Base-by-base conservation (phyloP, 2,113 vertebrate genomes). In the Manacus vitellinus region DNA sequence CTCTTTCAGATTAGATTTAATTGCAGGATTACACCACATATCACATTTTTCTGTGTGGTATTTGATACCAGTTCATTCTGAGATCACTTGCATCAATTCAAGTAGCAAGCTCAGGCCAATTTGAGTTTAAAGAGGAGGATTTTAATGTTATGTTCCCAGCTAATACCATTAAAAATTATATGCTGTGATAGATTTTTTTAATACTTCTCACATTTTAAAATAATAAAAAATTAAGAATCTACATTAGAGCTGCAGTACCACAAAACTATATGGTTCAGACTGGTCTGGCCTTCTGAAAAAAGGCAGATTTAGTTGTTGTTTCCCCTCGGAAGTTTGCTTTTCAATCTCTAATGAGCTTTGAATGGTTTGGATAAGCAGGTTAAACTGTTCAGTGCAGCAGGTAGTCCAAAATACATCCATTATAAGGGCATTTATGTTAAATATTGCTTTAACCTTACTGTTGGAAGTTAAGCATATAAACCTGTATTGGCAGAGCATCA, bases 391-490 rank as follows among this genome's bases (percentile, higher is more conserved):
- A 22, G 24, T 89, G 61, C 41, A 77, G n/a, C 65, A 86, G n/a
- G 37, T 81, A 46, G 55, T 59, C 22, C 73, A 67, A 74, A 77
- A 63, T 87, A 27, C 2, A 0, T 62, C 81, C 9, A 8, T 68
- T 82, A 14, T 83, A 82, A 89, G 58, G 80, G 75, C 47, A 75
- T 81, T 55, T 87, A 9, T 66, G 21, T 35, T 89, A 67, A 74
- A 72, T 84, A 65, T 22, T 77, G 31, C 66, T 86, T 65, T 94
- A 90, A 95, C 85, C 74, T 91, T 85, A 49, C 90, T 92, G 77
- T 66, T 79, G 88, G 13, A 79, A 87, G 72, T 91, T 94, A 93
- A 94, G 66, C 77, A 9, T 56, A 47, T 94, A 92, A 97, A 84
- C 75, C 82, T 74, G 2, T 63, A 75, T 44, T 88, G 79, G 47